Base-by-base conservation (phyloP, 2,888 invertebrate species). In the Gerris lacustris region DNA sequence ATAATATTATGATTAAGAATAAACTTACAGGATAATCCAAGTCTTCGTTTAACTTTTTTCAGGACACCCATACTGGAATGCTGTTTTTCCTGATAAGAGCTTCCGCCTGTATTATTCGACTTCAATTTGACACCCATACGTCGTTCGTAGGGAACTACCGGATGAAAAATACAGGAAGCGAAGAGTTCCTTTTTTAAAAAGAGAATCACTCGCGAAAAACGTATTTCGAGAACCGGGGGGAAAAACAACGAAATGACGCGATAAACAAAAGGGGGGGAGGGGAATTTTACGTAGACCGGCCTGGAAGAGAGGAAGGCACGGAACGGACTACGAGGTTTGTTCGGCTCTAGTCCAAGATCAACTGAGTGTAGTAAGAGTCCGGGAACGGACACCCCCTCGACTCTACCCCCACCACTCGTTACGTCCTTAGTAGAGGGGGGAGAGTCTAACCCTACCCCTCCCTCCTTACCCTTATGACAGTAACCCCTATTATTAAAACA, bases 81-180 rank as follows among this genome's bases (percentile, higher is more conserved):
- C 5, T 62, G 11, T 9, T 64, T 18, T n/a, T 64, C 64, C 9
- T 64, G 64, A 31, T n/a, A 64, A 31, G 64, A 64, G 18, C 64
- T 64, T 9, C 55, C 55, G 55, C 11, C 55, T 9, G 55, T 11
- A 55, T 55, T 55, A 55, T 55, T 55, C 9, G 9, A 11, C 18
- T 64, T 64, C 17, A 64, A 31, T 64, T 64, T 64, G 64, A 64
- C 64, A 64, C 64, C 64, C 64, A 64, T 64, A 64, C 18, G 18
- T 18, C 11, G 7, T 55, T 55, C 11, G 55, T 9, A 15, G 55
- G 55, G 15, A 9, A 55, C 55, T 55, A 11, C 55, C 11, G 55
- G 55, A 15, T 9, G 55, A 15, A 47, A n/a, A 31, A 31, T 31
- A 31, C 31, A 31, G 31, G 31, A 31, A 31, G 4, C 31, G 31